Percentiles rank a stretch among this genome's conserved stretches.
These are phyloP conservation scores for Meteorus sp. DNA, from an alignment of 1,140 invertebrate species.

Conservation along the genomic window DNA sequence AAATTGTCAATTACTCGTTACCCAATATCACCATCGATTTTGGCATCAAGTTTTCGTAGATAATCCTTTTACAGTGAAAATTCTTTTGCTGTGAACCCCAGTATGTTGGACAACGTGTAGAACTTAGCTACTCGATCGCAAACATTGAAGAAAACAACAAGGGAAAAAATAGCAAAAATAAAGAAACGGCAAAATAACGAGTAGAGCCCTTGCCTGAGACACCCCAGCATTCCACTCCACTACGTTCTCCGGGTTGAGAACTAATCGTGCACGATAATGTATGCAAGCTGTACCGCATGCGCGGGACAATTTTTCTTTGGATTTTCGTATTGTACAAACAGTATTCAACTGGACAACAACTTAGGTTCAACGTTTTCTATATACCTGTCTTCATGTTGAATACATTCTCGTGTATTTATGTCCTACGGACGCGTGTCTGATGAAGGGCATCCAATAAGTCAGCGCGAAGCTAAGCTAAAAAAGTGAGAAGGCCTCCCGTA, in stretches of 20 bases:
- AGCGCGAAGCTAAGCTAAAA: not conserved
- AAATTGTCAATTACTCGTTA: no score
- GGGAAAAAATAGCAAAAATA: not conserved
- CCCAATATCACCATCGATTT: no score
- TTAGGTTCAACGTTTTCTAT: constrained; percentile 4
- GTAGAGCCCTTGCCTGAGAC: not conserved
- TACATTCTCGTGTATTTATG: constrained; percentile 20
- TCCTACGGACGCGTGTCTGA: constrained; percentile 1
- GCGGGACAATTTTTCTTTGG: constrained; percentile 27
- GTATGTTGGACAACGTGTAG: not conserved
- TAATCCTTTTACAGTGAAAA: no score
- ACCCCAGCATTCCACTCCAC: not conserved
- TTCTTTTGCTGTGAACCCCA: no score
- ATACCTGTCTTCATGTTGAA: not conserved
- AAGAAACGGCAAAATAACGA: not conserved
- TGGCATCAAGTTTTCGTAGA: no score
- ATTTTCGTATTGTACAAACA: constrained; percentile 19
- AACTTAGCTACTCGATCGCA: constrained; percentile 11
- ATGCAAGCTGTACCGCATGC: constrained; percentile 20
- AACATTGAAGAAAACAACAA: not conserved
- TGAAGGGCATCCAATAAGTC: no score
- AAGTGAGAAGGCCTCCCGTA: no score
- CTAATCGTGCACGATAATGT: constrained; percentile 27
- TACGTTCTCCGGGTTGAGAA: not conserved
- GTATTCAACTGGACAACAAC: not conserved